Base-by-base conservation (phyloP, 2,113 vertebrate species). In the Cricetomys ansorgei region DNA sequence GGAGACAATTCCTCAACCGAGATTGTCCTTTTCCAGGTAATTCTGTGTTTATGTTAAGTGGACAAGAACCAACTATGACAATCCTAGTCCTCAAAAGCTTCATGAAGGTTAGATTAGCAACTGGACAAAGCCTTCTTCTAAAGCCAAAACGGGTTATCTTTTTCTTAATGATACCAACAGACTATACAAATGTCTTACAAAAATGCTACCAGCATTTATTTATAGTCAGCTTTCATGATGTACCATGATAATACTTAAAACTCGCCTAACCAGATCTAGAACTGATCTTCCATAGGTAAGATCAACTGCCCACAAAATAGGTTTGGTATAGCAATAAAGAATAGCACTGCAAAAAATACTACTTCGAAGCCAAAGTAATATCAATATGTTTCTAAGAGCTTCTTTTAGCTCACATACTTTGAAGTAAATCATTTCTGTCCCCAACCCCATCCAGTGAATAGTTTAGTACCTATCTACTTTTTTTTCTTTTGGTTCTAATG, bases 121-220 rank as follows among this genome's bases (percentile, higher is more conserved):
- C 45, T 43, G 50, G 53, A 40, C 45, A 43, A 37, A 89, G 45
- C 19, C 15, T 79, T 9, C 3, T 23, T 12, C 19, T 70, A 19
- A 57, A 83, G 91, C 9, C 85, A 25, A 65, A 57, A 29, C 0
- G 34, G 4, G 19, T 27, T 2, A n/a, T 1, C 23, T n/a, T 62
- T 84, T 37, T 80, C 23, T 7, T 40, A 50, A 40, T 7, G 1
- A 73, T n/a, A 69, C 1, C 13, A 59, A 3, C 29, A 13, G 15
- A 6, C 0, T 37, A 21, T 1, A 15, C 16, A 29, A 8, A 5
- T 5, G 11, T 7, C 45, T 65, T 43, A 50, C 15, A 23, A 31
- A 31, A 53, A 29, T 10, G 6, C 37, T 45, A 45, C 25, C 67
- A 67, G 31, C 29, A 50, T 5, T 21, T n/a, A 31, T 6, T 7